These are phyloP conservation scores for Caranx melampygus DNA, from an alignment of 2,113 vertebrate genomes.

Conservation along the genomic window DNA sequence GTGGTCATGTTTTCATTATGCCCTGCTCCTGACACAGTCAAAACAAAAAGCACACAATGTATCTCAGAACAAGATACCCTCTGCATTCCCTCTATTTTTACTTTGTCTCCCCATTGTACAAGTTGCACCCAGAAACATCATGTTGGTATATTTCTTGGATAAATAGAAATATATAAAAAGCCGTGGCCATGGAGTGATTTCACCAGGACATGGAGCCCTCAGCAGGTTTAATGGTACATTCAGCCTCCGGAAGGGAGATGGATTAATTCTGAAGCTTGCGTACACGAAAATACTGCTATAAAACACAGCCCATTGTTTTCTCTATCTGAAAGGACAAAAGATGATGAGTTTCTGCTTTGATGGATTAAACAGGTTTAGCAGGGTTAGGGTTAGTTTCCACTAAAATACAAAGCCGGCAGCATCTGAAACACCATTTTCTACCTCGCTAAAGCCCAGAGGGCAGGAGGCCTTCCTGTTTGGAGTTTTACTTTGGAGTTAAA, in stretches of 20 bases:
- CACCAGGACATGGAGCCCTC: constrained; percentile 41
- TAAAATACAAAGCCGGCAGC: constrained; percentile 46
- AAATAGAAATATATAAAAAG: constrained; percentile 46
- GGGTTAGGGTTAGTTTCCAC: constrained; percentile 5
- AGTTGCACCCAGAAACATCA: constrained; percentile 40
- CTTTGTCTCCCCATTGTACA: constrained; percentile 2
- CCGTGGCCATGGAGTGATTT: constrained; percentile 49
- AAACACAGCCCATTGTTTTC: constrained; percentile 59
- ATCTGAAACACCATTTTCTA: constrained; percentile 23
- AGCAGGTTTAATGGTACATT: constrained; percentile 43
- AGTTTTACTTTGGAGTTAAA: neutral
- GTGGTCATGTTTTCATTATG: constrained; percentile 16
- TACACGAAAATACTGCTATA: constrained; percentile 36
- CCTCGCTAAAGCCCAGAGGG: constrained; percentile 8
- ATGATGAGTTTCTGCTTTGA: constrained; percentile 65
- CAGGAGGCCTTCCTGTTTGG: neutral
- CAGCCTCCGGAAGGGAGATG: constrained; percentile 32
- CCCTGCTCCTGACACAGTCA: neutral
- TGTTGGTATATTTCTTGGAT: constrained; percentile 42
- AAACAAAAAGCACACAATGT: neutral
- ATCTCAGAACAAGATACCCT: constrained; percentile 5
- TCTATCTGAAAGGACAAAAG: constrained; percentile 37
- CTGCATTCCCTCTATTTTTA: constrained; percentile 10
- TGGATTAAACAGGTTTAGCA: constrained; percentile 65
- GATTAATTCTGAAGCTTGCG: constrained; percentile 53